Percentiles rank a stretch among this genome's conserved stretches.
These are phyloP conservation scores for Salvator merianae DNA, from an alignment of 2,113 vertebrate species.

Conservation along the genomic window DNA sequence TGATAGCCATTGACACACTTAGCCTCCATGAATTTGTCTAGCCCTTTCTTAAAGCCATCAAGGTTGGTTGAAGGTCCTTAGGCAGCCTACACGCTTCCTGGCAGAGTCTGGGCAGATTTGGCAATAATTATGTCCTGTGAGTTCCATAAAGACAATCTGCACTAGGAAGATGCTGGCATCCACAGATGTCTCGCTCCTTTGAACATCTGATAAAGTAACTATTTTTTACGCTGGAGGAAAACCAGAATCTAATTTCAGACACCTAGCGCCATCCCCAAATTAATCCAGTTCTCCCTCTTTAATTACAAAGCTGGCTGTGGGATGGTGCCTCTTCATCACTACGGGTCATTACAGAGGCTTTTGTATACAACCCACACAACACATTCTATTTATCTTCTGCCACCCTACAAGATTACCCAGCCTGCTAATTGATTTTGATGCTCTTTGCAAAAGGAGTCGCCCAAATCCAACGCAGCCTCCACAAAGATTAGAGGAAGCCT, in stretches of 20 bases:
- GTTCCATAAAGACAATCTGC: background rate
- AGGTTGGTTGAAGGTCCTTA: background rate
- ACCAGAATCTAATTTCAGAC: background rate
- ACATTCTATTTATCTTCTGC: conserved; percentile 24
- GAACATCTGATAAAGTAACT: background rate
- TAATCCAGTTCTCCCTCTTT: background rate
- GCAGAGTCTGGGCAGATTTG: no score
- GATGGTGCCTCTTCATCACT: background rate
- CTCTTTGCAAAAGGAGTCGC: conserved; percentile 23
- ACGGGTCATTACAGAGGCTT: background rate
- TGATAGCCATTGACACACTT: no score
- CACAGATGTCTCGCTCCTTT: no score
- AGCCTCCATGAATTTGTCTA: no score
- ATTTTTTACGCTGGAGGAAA: background rate
- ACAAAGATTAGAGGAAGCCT: conserved; percentile 56
- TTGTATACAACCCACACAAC: background rate
- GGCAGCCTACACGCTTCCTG: background rate
- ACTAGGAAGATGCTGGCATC: background rate
- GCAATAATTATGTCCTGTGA: no score
- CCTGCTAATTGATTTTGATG: background rate
- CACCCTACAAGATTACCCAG: conserved; percentile 33
- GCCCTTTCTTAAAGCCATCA: no score
- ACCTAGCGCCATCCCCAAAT: background rate
- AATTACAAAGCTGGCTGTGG: background rate
- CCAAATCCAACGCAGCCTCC: conserved; percentile 42